Percentiles rank a stretch among this genome's conserved stretches.
These are phyloP conservation scores for Clarias fuscus DNA, from an alignment of 2,797 vertebrate species.

Conservation along the genomic window DNA sequence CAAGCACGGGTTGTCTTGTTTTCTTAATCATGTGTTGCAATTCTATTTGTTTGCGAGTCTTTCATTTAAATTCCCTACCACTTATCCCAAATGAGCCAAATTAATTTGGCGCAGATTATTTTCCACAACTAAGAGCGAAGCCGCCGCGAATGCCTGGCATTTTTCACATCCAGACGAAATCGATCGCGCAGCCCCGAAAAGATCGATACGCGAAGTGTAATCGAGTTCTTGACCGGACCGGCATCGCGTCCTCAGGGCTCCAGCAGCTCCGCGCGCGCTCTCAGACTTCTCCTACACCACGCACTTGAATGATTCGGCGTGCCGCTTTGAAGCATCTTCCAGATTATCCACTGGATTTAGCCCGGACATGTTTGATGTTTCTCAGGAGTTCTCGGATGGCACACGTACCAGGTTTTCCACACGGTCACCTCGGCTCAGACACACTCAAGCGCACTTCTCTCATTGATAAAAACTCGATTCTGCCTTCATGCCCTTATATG, in stretches of 20 bases:
- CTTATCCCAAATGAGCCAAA: background rate
- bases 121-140: background rate
- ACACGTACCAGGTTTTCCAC: background rate
- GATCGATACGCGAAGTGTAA: background rate
- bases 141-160: background rate
- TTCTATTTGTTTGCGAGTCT: background rate
- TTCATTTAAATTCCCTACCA: background rate
- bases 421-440: constrained; percentile 56
- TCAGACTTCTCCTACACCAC: background rate
- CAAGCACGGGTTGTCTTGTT: background rate
- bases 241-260: background rate
- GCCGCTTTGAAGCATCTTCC: constrained; percentile 19
- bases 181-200: background rate
- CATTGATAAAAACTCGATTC: constrained; percentile 95
- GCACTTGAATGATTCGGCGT: background rate
- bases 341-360: background rate
- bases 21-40: background rate
- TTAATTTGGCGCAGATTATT: background rate
- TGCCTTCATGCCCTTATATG: constrained; percentile 97
- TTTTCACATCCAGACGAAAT: background rate
- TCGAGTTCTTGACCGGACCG: background rate
- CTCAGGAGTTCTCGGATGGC: constrained; percentile 8
- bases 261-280: background rate
- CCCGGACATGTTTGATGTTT: constrained; percentile 8
- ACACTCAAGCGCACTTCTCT: constrained; percentile 68